Evolutionary conservation across 2,113 vertebrate genomes (phyloP).

Genomic region (Rhinolophus ferrumequinum): DNA sequence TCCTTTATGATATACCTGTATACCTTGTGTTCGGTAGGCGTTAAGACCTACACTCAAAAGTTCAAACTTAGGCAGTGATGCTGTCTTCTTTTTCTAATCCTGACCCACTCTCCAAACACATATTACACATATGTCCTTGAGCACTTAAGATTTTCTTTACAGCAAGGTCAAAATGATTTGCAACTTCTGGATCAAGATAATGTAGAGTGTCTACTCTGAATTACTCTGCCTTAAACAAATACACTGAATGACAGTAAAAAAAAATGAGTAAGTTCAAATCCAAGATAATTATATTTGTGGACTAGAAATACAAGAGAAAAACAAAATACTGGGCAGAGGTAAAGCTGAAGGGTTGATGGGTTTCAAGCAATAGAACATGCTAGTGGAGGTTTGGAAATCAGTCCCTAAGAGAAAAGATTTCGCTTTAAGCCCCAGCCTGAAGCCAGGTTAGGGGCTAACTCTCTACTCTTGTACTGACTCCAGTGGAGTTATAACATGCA

Average conservation of each 20-base stretch:
- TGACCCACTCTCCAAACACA: background rate
- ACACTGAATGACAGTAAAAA: background rate
- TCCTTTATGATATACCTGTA: background rate
- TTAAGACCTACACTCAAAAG: background rate
- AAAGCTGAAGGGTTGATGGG: background rate
- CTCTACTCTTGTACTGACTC: background rate
- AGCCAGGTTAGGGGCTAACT: background rate
- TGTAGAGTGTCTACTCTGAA: background rate
- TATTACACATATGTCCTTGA: background rate
- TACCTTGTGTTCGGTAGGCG: background rate
- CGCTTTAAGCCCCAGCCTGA: background rate
- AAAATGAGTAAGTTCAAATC: background rate
- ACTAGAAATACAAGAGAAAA: background rate
- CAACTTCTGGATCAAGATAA: background rate
- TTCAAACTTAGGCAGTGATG: background rate
- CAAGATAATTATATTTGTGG: background rate
- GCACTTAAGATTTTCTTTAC: background rate
- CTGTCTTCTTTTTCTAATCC: background rate
- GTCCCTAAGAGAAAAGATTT: background rate
- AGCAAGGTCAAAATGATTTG: background rate
- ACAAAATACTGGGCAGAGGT: background rate
- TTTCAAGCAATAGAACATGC: background rate
- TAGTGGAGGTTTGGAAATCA: background rate
- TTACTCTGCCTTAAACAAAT: background rate
- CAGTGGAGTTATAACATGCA: background rate